Percentiles rank a stretch among this genome's conserved stretches.
Conservation (phyloP, 1,140 invertebrate genomes). For the Tribolium castaneum region DNA sequence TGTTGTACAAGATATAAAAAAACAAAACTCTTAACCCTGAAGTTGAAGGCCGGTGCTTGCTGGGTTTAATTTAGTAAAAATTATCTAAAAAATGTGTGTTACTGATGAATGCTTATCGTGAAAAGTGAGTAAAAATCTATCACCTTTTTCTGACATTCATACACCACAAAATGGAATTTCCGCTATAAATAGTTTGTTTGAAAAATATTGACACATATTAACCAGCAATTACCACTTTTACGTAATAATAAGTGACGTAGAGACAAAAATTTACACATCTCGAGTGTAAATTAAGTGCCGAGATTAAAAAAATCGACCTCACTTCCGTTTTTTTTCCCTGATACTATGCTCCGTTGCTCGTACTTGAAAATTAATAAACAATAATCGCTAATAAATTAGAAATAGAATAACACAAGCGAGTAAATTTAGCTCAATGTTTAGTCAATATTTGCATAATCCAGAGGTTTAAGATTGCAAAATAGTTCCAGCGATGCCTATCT, state of each 20-base stretch:
- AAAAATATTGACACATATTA: neutral
- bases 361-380: conserved; percentile 22
- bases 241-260: neutral
- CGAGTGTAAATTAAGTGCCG: neutral
- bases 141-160: too few species aligned
- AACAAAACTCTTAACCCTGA: too few species aligned
- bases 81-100: too few species aligned
- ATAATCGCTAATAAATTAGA: neutral
- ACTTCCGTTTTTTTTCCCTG: neutral
- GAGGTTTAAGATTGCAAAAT: conserved; percentile 5
- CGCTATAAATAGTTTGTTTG: neutral
- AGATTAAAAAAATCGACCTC: neutral
- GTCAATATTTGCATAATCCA: neutral
- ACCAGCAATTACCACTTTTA: neutral
- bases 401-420: neutral
- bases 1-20: too few species aligned
- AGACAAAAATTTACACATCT: too few species aligned
- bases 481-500: neutral
- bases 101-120: too few species aligned
- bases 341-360: neutral
- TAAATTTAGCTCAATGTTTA: neutral
- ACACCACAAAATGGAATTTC: neutral
- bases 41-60: too few species aligned
- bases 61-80: too few species aligned
- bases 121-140: too few species aligned